Base-by-base conservation (phyloP, 1,140 invertebrate species). In the Thereuonema tuberculata region DNA sequence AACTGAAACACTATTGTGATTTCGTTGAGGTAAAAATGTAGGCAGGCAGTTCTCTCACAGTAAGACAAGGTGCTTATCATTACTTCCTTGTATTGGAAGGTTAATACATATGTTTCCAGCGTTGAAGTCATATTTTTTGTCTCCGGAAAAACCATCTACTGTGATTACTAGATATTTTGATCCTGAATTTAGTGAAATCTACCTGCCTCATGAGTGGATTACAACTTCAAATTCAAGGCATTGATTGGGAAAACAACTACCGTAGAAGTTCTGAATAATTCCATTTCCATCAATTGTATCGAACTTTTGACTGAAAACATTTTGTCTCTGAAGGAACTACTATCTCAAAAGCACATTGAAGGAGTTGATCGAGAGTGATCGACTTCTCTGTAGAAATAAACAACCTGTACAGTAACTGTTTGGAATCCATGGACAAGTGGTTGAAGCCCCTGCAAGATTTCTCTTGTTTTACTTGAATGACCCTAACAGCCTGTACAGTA, bases 51-150 rank as follows among this genome's bases (percentile, higher is more conserved):
- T 37, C 31, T 61, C 37, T 61, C 59, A 56, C 47, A 61, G 29
- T 56, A 61, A 56, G 52, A 61, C 27, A 37, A 27, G 37, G 20
- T 54, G 52, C 28, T 50, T 60, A 31, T 60, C 59, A 9, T 17
- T 37, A 5, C 17, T 37, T 37, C 31, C 31, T 37, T 5, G 31
- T 9, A 37, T 37, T 9, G 31, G 17, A 37, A 37, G 31, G 17
- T 37, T 37, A 37, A 37, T 37, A 54, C 50, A 60, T 47, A 60
- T 60, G 52, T 60, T 54, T 60, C 59, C 52, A 24, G 59, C 20
- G 29, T 23, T 60, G 28, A 56, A 56, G 23, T 24, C 31, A 9
- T 37, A 9, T 37, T 37, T 37, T 17, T 5, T 37, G 31, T 9
- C 31, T 37, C 31, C 5, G 5, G 31, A 37, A 9, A 9, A 5